A percentile compares a stretch with the other conserved stretches of the same genome.
Conservation (phyloP, 2,113 vertebrate genomes). For the Arizona elegans region DNA sequence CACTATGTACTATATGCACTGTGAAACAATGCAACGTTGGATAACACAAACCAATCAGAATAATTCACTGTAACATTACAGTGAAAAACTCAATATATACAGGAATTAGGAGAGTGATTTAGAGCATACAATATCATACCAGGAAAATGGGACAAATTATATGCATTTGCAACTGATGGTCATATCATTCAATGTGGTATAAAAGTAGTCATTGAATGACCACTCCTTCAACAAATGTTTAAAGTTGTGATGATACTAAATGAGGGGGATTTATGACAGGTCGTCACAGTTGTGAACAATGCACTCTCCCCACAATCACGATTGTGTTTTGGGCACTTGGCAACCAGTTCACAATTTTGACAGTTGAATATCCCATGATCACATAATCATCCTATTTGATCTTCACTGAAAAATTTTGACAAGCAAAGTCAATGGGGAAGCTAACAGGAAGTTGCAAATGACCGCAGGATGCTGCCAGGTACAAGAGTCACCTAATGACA, state of each 20-base stretch:
- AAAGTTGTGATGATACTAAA: not conserved
- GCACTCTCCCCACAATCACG: not conserved
- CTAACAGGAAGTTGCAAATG: not conserved
- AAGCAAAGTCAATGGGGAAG: not conserved
- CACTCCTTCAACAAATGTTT: not conserved
- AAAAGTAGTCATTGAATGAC: not conserved
- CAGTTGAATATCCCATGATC: not conserved
- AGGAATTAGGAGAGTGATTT: not conserved
- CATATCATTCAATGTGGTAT: not conserved
- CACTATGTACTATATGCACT: too few relatives aligned
- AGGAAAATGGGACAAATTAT: not conserved
- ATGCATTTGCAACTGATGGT: not conserved
- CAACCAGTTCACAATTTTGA: not conserved
- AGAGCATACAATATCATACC: too few relatives aligned
- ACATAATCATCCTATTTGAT: not conserved
- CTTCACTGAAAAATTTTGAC: not conserved
- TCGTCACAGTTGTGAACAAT: not conserved
- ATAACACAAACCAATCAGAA: not conserved
- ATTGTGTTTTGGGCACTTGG: not conserved
- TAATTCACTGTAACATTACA: not conserved
- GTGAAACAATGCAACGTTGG: not conserved
- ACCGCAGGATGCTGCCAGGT: not conserved
- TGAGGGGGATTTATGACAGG: not conserved
- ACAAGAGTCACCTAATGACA: not conserved
- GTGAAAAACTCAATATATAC: not conserved